Percentiles rank a stretch among this genome's conserved stretches.
Evolutionary conservation across 1,140 invertebrate genomes (phyloP).

Genomic region (Bombus haemorrhoidalis): DNA sequence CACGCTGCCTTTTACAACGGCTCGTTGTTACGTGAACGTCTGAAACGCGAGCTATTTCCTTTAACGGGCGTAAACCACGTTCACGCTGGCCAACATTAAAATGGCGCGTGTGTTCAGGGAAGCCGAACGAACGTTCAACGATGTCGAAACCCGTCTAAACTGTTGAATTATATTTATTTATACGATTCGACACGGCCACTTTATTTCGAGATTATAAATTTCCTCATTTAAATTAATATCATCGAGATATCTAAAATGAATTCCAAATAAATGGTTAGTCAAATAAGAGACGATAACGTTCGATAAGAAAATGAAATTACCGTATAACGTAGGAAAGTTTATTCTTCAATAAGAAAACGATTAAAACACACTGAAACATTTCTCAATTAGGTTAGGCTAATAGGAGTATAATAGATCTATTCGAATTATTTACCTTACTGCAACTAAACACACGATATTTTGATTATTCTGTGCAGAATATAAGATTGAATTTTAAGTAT

Average conservation of each 20-base stretch:
- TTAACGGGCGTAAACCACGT: constrained; percentile 33
- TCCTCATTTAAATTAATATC: neutral
- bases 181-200: neutral
- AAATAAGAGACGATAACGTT: neutral
- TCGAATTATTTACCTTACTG: too few species aligned
- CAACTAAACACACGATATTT: too few species aligned
- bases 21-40: constrained; percentile 35
- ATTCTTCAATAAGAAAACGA: neutral
- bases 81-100: constrained; percentile 36
- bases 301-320: neutral
- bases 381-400: neutral
- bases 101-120: constrained; percentile 20
- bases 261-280: neutral
- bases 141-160: neutral
- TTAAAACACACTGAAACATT: neutral
- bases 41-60: constrained; percentile 36
- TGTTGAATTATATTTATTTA: neutral
- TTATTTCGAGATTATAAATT: neutral
- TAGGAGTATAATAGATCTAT: too few species aligned
- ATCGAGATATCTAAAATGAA: neutral
- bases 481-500: too few species aligned
- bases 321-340: neutral
- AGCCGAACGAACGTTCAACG: constrained; percentile 1
- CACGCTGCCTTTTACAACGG: neutral
- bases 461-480: too few species aligned